Evolutionary conservation across 2,888 invertebrate species (phyloP), one percentile per base, ranked within the genome.

Genomic region (Leptinotarsa rubiginosa): DNA sequence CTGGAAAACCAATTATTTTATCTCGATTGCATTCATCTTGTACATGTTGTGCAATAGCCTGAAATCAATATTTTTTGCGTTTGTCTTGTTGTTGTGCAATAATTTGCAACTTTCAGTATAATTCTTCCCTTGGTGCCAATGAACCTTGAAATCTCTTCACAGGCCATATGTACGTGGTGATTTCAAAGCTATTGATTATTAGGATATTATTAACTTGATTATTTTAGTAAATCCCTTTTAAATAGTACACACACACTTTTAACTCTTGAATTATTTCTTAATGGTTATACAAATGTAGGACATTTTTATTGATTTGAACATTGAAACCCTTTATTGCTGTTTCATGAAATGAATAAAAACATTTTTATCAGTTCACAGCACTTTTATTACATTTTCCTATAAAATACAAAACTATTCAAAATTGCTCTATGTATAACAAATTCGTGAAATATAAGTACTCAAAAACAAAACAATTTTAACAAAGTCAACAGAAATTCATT

Each of bases 321-420:
- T 2, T 41, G 12, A 41, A 41, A 41, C 41, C 10, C 3, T 10
- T 41, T 41, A 41, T 41, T 41, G 10, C 10, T 41, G 41, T 41
- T 41, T 41, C 10, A 41, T 0, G 2, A 41, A 41, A 41, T 62
- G n/a, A 31, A 31, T 47, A 18, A 22, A 66, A 66, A 67, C 18
- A 25, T 10, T 15, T 56, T 47, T 20, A 69, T 20, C 20, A 49
- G 4, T 68, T 56, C 56, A 41, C 56, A 69, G 69, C 69, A 56
- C 69, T 69, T 68, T 69, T 56, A 69, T 69, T 69, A 56, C 47
- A 41, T 69, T 69, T 69, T 4, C n/a, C 69, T 69, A 69, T 69
- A 56, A 56, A 31, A 59, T 47, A 47, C 41, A 56, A 56, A 15
- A 31, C 62, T 16, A n/a, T 25, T 62, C n/a, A 62, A 16, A 62